phyloP scores from a whole-genome alignment of 2,797 vertebrate species.

The Sphenodon punctatus region DNA sequence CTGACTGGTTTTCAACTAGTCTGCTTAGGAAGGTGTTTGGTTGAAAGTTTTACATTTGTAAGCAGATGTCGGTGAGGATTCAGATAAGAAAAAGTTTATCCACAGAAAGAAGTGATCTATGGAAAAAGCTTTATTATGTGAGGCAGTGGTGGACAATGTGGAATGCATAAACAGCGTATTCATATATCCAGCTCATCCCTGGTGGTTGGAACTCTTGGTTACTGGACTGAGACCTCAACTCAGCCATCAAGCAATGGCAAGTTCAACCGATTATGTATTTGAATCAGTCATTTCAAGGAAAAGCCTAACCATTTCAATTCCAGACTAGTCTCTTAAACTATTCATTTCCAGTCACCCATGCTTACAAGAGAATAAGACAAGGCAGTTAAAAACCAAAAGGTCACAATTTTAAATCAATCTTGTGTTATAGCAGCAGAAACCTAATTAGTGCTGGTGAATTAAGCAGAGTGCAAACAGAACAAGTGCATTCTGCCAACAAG shows the following conservation, averaged over 20 bases:
- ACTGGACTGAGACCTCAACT: background rate
- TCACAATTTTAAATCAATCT: background rate
- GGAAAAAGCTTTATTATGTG: background rate
- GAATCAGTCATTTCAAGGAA: background rate
- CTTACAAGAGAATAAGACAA: background rate
- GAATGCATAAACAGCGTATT: background rate
- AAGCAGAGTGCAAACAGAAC: background rate
- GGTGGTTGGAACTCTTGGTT: background rate
- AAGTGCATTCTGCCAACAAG: background rate
- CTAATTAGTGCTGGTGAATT: background rate
- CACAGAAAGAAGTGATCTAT: background rate
- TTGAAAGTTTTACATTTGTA: too few species aligned
- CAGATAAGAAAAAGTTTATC: accelerated
- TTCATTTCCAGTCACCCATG: too few species aligned
- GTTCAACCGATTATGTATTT: background rate
- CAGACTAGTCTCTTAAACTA: background rate
- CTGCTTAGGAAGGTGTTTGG: background rate
- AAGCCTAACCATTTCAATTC: background rate
- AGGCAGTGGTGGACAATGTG: background rate
- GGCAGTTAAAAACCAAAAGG: background rate
- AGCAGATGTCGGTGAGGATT: background rate
- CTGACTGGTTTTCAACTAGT: too few species aligned
- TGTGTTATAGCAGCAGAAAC: background rate
- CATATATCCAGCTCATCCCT: too few species aligned
- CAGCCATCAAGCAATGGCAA: background rate